phyloP scores from a whole-genome alignment of 2,797 vertebrate genomes.

The Argentina silus region DNA sequence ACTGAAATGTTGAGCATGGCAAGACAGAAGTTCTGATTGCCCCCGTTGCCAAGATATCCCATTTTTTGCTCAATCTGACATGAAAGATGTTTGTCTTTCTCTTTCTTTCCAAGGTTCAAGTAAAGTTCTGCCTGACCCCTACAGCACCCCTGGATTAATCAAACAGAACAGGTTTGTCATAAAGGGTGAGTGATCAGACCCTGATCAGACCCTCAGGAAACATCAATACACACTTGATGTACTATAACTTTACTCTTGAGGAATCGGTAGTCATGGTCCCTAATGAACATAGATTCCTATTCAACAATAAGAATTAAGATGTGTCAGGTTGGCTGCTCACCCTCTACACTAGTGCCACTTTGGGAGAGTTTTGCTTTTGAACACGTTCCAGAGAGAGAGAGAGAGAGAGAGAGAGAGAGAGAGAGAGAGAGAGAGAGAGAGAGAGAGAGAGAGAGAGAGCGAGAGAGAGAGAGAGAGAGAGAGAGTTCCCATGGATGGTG shows the following conservation, averaged over 20 bases:
- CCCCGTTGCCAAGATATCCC: constrained; percentile 1
- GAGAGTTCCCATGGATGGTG: constrained; percentile 26
- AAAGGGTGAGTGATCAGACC: constrained; percentile 10
- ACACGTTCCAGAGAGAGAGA: background rate
- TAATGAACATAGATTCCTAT: too few species aligned
- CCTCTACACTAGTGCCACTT: background rate
- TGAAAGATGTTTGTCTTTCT: background rate
- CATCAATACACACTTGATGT: background rate
- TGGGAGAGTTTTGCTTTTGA: background rate
- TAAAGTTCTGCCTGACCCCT: background rate
- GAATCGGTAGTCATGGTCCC: too few species aligned
- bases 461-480: constrained; percentile 24
- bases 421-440: too few species aligned
- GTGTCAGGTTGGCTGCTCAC: too few species aligned
- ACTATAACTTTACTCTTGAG: too few species aligned
- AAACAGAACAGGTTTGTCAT: background rate
- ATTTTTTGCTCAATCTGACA: background rate
- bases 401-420: background rate
- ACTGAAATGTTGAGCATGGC: constrained; percentile 22
- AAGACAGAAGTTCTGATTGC: constrained; percentile 16
- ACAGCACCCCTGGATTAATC: background rate
- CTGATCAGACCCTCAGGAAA: background rate
- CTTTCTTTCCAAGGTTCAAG: background rate
- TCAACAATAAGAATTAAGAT: too few species aligned
- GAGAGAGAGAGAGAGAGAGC: constrained; percentile 12